Percentiles rank a stretch among this genome's conserved stretches.
These are phyloP conservation scores for Amyelois transitella DNA, from an alignment of 1,140 invertebrate genomes.

Conservation along the genomic window DNA sequence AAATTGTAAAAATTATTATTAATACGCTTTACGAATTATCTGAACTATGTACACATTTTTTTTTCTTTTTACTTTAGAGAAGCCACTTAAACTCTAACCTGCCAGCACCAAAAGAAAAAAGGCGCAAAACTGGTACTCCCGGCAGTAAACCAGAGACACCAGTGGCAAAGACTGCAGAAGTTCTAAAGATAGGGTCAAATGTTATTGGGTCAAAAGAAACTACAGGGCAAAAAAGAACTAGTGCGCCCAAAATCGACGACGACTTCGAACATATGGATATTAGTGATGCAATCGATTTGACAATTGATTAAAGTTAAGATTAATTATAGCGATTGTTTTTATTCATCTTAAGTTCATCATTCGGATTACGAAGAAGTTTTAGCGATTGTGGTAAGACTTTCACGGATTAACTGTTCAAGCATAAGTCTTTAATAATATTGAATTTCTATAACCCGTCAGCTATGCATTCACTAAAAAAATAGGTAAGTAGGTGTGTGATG, in stretches of 20 bases:
- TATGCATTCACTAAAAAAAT: no score
- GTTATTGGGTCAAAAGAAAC: background rate
- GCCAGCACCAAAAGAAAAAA: constrained; percentile 25
- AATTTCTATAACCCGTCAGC: no score
- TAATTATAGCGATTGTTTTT: background rate
- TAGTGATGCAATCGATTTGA: constrained; percentile 30
- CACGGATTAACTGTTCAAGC: background rate
- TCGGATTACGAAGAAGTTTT: background rate
- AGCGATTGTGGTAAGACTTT: background rate
- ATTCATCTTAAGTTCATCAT: background rate
- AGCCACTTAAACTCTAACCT: constrained; percentile 18
- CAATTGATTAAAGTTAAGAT: constrained; percentile 31
- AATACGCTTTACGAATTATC: no score
- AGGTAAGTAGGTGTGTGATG: no score
- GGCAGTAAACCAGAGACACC: constrained; percentile 2
- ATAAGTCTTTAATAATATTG: no score
- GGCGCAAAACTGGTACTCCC: constrained; percentile 24
- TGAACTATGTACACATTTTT: no score
- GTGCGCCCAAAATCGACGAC: constrained; percentile 3
- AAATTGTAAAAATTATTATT: no score
- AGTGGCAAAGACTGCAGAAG: background rate
- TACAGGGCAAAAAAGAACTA: no score
- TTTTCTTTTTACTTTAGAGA: constrained; percentile 25
- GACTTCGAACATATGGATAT: constrained; percentile 13
- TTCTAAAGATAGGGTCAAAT: background rate